These are phyloP conservation scores for Mus pahari DNA, from an alignment of 2,113 vertebrate species.

Conservation along the genomic window DNA sequence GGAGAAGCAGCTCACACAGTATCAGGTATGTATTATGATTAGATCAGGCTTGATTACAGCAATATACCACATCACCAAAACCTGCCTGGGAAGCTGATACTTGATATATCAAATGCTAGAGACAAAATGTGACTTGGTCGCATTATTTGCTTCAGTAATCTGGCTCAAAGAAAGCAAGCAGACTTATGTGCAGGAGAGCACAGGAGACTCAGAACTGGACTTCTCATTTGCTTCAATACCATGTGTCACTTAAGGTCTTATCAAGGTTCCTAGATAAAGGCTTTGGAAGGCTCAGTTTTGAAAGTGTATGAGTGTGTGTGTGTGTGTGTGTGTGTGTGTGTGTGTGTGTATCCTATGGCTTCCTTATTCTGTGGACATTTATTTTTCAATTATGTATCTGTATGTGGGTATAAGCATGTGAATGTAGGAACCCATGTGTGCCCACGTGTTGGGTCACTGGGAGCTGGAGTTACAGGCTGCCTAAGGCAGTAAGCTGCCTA, in stretches of 20 bases:
- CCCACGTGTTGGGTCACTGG: not conserved
- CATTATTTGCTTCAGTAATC: conserved; percentile 56
- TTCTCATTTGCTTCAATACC: conserved; percentile 50
- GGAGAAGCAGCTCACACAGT: conserved; percentile 36
- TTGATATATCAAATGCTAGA: conserved; percentile 64
- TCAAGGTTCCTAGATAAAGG: not conserved
- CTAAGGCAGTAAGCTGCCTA: too few relatives aligned
- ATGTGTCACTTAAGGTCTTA: conserved; percentile 41
- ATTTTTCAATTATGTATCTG: conserved; percentile 2
- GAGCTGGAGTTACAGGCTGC: not conserved
- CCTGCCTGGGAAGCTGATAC: conserved; percentile 59
- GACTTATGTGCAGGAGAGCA: conserved; percentile 34
- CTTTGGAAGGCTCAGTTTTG: not conserved
- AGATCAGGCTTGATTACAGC: conserved; percentile 71
- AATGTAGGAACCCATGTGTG: not conserved
- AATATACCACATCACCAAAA: conserved; percentile 63
- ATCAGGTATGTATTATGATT: not conserved
- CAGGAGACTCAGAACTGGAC: not conserved
- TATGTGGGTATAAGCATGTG: not conserved
- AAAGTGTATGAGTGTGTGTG: conserved; percentile 34
- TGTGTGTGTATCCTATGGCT: not conserved
- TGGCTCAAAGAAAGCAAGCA: conserved; percentile 34
- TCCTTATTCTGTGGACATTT: not conserved
- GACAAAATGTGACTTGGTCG: conserved; percentile 68
- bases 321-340: not conserved